Percentiles rank a stretch among this genome's conserved stretches.
These are phyloP conservation scores for Zhengitettix transpicula DNA, from an alignment of 2,888 invertebrate genomes.

Conservation along the genomic window DNA sequence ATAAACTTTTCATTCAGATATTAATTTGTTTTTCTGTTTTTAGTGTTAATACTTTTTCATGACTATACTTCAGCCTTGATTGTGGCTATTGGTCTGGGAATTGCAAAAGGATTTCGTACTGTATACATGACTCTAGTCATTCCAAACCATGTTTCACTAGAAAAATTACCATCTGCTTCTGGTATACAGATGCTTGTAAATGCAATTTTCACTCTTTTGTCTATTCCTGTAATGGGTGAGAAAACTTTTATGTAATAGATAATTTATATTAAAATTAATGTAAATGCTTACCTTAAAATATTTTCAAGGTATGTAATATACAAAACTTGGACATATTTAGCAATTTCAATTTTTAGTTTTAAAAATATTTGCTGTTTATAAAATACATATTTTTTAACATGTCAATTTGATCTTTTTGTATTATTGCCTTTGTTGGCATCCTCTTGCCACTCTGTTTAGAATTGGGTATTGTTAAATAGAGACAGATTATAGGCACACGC, in stretches of 20 bases:
- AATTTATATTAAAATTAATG: too few species aligned
- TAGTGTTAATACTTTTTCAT: constrained; percentile 19
- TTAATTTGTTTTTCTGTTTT: constrained; percentile 6
- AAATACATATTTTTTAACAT: too few species aligned
- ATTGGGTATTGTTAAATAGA: too few species aligned
- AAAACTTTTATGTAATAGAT: constrained; percentile 16
- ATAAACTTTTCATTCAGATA: too few species aligned
- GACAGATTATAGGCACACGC: too few species aligned
- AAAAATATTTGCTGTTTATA: background rate
- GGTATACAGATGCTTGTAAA: constrained; percentile 54
- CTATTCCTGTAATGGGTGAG: constrained; percentile 13
- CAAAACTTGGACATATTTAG: too few species aligned
- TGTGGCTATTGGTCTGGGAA: constrained; percentile 41
- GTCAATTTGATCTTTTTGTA: too few species aligned
- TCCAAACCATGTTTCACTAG: constrained; percentile 48
- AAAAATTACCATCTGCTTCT: constrained; percentile 46
- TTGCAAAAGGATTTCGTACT: constrained; percentile 50
- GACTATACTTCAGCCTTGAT: constrained; percentile 34
- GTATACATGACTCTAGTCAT: constrained; percentile 52
- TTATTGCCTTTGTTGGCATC: too few species aligned
- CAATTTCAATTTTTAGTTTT: background rate
- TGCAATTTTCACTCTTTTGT: constrained; percentile 24
- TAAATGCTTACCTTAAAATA: too few species aligned
- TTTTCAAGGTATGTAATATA: too few species aligned
- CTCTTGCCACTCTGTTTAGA: too few species aligned